phyloP scores from a whole-genome alignment of 2,797 vertebrate species.

The Caiman crocodilus region DNA sequence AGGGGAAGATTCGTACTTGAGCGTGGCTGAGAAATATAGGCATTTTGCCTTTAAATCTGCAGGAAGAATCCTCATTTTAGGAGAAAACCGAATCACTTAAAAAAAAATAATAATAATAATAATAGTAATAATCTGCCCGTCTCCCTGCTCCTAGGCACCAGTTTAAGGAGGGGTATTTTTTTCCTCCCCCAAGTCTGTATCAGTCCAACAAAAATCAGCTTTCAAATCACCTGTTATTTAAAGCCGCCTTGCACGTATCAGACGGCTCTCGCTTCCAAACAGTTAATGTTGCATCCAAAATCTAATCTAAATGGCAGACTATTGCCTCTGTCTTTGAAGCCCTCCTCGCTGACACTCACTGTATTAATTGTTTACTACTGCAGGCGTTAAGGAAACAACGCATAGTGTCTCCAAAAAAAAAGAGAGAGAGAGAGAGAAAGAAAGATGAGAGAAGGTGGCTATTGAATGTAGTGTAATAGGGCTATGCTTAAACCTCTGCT shows the following conservation, averaged over 20 bases:
- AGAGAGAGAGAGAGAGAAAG: neutral
- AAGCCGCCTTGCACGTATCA: neutral
- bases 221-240: neutral
- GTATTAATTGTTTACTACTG: neutral
- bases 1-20: fast-evolving
- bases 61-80: fast-evolving
- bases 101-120: fast-evolving
- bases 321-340: fast-evolving
- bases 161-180: neutral
- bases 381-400: neutral
- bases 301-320: neutral
- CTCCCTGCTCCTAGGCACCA: fast-evolving
- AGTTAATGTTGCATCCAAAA: neutral
- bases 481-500: constrained; percentile 23
- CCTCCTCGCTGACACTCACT: neutral
- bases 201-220: neutral
- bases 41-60: neutral
- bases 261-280: fast-evolving
- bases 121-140: fast-evolving
- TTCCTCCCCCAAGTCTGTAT: neutral
- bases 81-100: fast-evolving
- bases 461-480: neutral
- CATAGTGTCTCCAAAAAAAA: neutral
- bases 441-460: neutral
- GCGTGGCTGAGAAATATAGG: fast-evolving